Evolutionary conservation across 2,888 invertebrate genomes (phyloP).

Genomic region (Drosophila nigricruria): DNA sequence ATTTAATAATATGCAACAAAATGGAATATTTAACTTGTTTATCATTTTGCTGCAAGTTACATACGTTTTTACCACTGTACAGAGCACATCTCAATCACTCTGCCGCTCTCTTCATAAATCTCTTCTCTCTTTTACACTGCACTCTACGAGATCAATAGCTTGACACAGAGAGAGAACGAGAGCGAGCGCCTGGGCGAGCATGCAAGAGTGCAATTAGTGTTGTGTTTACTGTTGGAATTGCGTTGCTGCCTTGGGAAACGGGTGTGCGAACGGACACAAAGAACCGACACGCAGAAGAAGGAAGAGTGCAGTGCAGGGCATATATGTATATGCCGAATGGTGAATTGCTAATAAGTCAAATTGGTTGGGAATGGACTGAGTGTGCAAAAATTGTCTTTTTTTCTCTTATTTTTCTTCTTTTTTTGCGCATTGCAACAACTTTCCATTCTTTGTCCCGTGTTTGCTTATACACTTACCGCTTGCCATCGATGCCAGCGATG

Average conservation of each 20-base stretch:
- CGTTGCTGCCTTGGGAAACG: slow-evolving; percentile 51
- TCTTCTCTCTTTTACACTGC: slow-evolving; percentile 3
- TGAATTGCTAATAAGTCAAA: slow-evolving; percentile 63
- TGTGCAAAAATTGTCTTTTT: slow-evolving; percentile 30
- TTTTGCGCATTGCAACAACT: slow-evolving; percentile 43
- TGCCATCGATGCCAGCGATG: slow-evolving; percentile 90
- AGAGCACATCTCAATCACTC: slow-evolving; percentile 41
- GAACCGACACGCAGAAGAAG: slow-evolving; percentile 52
- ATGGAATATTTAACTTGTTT: neutral
- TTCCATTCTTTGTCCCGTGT: slow-evolving; percentile 44
- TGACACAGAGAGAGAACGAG: slow-evolving; percentile 10
- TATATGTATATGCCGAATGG: slow-evolving; percentile 37
- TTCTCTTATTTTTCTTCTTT: neutral
- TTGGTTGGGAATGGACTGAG: slow-evolving; percentile 11
- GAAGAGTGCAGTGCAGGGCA: slow-evolving; percentile 9
- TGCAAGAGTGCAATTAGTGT: slow-evolving; percentile 55
- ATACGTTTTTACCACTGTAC: slow-evolving; percentile 33
- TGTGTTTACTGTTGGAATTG: slow-evolving; percentile 62
- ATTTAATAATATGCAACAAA: neutral
- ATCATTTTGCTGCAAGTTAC: neutral
- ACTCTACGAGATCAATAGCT: slow-evolving; percentile 18
- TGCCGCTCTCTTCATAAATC: slow-evolving; percentile 11
- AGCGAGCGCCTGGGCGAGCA: slow-evolving; percentile 22
- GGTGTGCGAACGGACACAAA: slow-evolving; percentile 61
- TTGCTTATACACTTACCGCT: slow-evolving; percentile 85